Evolutionary conservation across 2,113 vertebrate genomes (phyloP).

Genomic region (Puntigrus tetrazona): DNA sequence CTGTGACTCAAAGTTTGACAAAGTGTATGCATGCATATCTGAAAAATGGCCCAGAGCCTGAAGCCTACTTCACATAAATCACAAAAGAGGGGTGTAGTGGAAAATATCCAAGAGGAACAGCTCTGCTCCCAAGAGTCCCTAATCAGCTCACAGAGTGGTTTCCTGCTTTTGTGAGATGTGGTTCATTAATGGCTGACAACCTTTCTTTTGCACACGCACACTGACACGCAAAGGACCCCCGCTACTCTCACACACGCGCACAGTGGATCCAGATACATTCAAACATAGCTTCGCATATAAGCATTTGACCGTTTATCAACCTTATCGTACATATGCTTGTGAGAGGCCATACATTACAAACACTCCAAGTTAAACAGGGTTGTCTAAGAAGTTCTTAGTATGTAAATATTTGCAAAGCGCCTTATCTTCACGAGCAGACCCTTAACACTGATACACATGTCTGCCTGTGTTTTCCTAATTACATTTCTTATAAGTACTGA

Average conservation of each 20-base stretch:
- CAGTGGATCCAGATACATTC: slow-evolving; percentile 19
- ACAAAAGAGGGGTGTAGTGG: slow-evolving; percentile 39
- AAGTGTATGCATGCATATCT: slow-evolving; percentile 7
- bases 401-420: slow-evolving; percentile 53
- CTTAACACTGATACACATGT: slow-evolving; percentile 13
- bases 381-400: slow-evolving; percentile 34
- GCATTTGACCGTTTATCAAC: slow-evolving; percentile 1
- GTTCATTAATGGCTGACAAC: slow-evolving; percentile 51
- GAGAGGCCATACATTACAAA: slow-evolving; percentile 39
- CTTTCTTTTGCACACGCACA: slow-evolving; percentile 50
- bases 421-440: slow-evolving; percentile 46
- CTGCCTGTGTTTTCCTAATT: slow-evolving; percentile 20
- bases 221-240: slow-evolving; percentile 33
- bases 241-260: slow-evolving; percentile 1
- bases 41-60: slow-evolving; percentile 20
- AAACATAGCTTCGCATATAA: slow-evolving; percentile 14
- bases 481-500: background rate
- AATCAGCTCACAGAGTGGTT: slow-evolving; percentile 54
- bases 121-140: slow-evolving; percentile 51
- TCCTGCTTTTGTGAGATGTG: slow-evolving; percentile 58
- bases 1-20: background rate
- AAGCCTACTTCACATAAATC: slow-evolving; percentile 39
- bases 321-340: slow-evolving; percentile 42
- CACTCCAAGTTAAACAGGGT: slow-evolving; percentile 40
- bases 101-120: slow-evolving; percentile 50